phyloP scores from a whole-genome alignment of 2,888 invertebrate species.

The Anorthoa munda region DNA sequence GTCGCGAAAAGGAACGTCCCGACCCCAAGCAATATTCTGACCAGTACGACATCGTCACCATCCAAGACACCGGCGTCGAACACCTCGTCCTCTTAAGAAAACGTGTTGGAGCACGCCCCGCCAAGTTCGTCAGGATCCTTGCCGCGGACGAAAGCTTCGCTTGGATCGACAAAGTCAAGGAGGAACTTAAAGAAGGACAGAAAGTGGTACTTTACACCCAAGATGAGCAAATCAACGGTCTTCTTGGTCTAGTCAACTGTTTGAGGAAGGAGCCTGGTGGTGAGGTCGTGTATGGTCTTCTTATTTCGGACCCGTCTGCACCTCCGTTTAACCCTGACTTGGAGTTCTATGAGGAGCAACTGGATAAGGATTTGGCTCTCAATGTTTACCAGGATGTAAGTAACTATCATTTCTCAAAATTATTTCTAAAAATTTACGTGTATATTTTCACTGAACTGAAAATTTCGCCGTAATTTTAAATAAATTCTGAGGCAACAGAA shows the following conservation, averaged over 20 bases:
- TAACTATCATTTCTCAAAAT: conserved; percentile 31
- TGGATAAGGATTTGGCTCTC: conserved; percentile 94
- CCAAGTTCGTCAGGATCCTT: conserved; percentile 86
- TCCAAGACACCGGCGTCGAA: conserved; percentile 88
- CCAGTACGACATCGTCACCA: conserved; percentile 87
- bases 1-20: conserved; percentile 90
- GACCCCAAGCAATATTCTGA: conserved; percentile 83
- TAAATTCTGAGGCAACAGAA: neutral
- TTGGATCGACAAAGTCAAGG: conserved; percentile 90
- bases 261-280: conserved; percentile 95
- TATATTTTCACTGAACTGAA: neutral
- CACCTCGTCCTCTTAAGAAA: conserved; percentile 90
- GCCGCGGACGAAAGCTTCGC: conserved; percentile 82
- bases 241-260: conserved; percentile 97
- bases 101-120: conserved; percentile 83
- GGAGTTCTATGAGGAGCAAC: conserved; percentile 92
- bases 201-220: conserved; percentile 93
- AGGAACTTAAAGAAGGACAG: conserved; percentile 83
- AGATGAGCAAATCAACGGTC: conserved; percentile 93
- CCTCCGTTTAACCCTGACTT: conserved; percentile 92
- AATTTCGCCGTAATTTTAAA: neutral
- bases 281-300: conserved; percentile 91
- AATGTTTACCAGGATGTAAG: conserved; percentile 94
- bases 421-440: neutral
- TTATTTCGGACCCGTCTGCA: conserved; percentile 92